Evolutionary conservation across 2,113 vertebrate species (phyloP).

Genomic region (Nibea albiflora): DNA sequence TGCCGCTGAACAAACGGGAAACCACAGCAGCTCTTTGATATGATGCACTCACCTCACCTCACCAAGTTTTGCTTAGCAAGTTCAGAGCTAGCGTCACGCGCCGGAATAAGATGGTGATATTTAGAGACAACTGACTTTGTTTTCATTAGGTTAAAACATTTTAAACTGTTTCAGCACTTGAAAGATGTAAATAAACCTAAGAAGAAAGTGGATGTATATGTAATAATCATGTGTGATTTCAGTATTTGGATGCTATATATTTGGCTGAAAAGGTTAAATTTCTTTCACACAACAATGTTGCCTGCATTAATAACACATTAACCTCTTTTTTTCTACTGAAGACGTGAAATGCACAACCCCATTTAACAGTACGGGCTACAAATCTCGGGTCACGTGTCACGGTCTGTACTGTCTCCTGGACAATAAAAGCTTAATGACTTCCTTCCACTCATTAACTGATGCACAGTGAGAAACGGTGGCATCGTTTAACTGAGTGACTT

Average conservation of each 20-base stretch:
- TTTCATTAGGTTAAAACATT: background rate
- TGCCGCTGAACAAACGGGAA: conserved; percentile 15
- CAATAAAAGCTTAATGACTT: conserved; percentile 43
- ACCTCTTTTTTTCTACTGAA: background rate
- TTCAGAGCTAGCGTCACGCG: background rate
- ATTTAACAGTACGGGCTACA: background rate
- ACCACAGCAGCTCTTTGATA: background rate
- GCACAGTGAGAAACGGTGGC: background rate
- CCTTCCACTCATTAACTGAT: conserved; percentile 25
- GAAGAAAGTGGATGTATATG: background rate
- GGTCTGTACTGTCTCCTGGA: background rate
- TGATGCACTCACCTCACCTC: no score
- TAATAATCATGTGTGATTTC: no score
- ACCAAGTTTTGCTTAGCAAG: background rate
- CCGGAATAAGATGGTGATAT: no score
- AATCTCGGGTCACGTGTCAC: background rate
- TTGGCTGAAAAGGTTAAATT: background rate
- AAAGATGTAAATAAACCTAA: background rate
- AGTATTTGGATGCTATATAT: background rate
- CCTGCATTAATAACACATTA: conserved; percentile 1
- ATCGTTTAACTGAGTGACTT: background rate
- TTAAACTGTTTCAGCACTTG: background rate
- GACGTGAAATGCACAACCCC: background rate
- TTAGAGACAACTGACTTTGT: background rate
- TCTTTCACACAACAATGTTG: conserved; percentile 2